Percentiles rank a stretch among this genome's conserved stretches.
Conservation (phyloP, 2,113 vertebrate genomes). For the Ceuthmochares aereus region DNA sequence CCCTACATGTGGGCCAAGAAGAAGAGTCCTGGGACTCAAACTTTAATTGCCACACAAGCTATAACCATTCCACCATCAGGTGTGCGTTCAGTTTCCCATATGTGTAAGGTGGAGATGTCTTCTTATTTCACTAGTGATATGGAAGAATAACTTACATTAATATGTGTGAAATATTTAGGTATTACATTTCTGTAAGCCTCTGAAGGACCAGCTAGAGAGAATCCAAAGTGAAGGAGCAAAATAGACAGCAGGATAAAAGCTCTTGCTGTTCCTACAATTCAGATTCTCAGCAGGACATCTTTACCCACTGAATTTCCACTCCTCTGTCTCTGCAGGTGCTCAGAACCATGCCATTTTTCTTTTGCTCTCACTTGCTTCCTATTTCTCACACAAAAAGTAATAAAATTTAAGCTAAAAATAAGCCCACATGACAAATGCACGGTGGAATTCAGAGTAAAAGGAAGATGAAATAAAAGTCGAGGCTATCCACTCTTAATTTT, state of each 20-base stretch:
- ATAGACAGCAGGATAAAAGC: not conserved
- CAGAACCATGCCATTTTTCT: not conserved
- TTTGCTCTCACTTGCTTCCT: constrained; percentile 12
- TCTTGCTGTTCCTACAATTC: constrained; percentile 28
- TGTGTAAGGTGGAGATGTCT: not conserved
- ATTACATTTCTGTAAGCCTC: not conserved
- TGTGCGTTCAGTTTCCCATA: not conserved
- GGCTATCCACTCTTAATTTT: not conserved
- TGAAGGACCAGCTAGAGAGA: not conserved
- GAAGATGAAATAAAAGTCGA: not conserved
- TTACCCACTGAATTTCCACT: constrained; percentile 27
- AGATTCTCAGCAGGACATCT: not conserved
- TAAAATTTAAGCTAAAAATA: not conserved
- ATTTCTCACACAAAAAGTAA: not conserved
- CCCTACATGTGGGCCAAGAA: not conserved
- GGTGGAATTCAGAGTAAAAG: not conserved
- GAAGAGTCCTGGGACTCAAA: not conserved
- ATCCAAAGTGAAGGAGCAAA: not conserved
- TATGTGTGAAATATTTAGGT: constrained; percentile 7
- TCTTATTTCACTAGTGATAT: not conserved
- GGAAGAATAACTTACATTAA: not conserved
- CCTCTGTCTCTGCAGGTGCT: not conserved
- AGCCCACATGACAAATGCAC: not conserved
- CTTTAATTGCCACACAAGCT: not conserved
- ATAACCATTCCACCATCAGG: not conserved